Conservation (phyloP, 2,797 vertebrate species). For the Prunella strophiata region DNA sequence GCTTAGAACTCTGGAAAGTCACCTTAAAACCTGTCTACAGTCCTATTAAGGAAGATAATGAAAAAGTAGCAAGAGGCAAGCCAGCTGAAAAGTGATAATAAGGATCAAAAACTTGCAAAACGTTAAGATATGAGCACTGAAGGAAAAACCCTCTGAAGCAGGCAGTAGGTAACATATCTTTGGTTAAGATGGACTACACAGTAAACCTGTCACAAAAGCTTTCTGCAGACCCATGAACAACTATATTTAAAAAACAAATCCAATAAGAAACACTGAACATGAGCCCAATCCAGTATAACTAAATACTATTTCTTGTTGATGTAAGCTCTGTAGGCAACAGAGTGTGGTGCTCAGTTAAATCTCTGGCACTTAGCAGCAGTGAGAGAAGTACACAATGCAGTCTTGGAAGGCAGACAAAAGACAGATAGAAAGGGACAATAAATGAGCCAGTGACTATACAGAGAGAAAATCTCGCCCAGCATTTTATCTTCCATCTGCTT, state of each 20-base stretch:
- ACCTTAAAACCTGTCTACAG: neutral
- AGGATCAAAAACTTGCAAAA: neutral
- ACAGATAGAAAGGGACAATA: constrained; percentile 38
- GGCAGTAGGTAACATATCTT: neutral
- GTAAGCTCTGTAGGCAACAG: neutral
- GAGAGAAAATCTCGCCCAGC: constrained; percentile 17
- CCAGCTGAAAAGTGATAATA: neutral
- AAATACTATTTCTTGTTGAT: constrained; percentile 3
- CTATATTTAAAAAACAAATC: neutral
- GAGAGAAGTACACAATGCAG: neutral
- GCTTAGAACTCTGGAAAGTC: neutral
- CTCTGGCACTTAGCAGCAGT: constrained; percentile 32
- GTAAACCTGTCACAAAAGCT: neutral
- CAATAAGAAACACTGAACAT: neutral
- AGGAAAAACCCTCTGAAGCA: neutral
- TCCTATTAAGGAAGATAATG: neutral
- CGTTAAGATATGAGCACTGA: neutral
- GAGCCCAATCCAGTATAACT: neutral
- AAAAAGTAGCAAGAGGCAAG: neutral
- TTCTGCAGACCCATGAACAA: neutral
- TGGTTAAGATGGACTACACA: neutral
- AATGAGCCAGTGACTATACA: neutral
- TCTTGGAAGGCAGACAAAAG: constrained; percentile 35
- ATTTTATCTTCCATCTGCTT: constrained; percentile 20
- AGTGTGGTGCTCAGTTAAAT: neutral